Evolutionary conservation across 1,140 invertebrate species (phyloP).

Genomic region (Calosoma granatense): DNA sequence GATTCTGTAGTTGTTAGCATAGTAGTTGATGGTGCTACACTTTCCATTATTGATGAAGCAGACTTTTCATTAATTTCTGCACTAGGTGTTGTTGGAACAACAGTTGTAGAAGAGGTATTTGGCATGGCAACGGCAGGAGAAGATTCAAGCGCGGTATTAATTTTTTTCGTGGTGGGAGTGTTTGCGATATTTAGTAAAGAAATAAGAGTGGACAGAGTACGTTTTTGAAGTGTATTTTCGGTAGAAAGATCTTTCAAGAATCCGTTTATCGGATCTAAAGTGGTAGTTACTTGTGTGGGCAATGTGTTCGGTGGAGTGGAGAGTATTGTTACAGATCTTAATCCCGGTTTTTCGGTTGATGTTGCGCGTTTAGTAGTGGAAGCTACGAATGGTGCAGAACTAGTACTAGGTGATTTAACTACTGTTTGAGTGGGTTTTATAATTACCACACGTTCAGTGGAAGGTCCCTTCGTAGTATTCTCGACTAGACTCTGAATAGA

Average conservation of each 20-base stretch:
- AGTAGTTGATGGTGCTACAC: neutral
- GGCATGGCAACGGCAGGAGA: neutral
- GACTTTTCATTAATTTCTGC: neutral
- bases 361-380: slow-evolving; percentile 18
- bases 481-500: slow-evolving; percentile 23
- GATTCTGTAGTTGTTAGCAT: neutral
- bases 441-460: slow-evolving; percentile 4
- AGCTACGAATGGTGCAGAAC: slow-evolving; percentile 22
- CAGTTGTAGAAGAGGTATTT: neutral
- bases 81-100: neutral
- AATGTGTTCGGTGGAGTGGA: slow-evolving; percentile 14
- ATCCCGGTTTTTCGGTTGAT: neutral
- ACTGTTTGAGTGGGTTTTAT: slow-evolving; percentile 19
- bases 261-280: slow-evolving; percentile 21
- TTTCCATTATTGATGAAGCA: neutral
- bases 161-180: slow-evolving; percentile 23
- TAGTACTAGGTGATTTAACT: slow-evolving; percentile 25
- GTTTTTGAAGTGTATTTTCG: slow-evolving; percentile 26
- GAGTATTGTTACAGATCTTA: slow-evolving; percentile 16
- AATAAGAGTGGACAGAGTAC: slow-evolving; percentile 26
- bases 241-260: slow-evolving; percentile 22
- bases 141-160: slow-evolving; percentile 12
- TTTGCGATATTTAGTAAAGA: slow-evolving; percentile 24
- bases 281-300: slow-evolving; percentile 21
- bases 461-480: neutral